Conservation (phyloP, 2,113 vertebrate genomes). For the Ascaphus truei region DNA sequence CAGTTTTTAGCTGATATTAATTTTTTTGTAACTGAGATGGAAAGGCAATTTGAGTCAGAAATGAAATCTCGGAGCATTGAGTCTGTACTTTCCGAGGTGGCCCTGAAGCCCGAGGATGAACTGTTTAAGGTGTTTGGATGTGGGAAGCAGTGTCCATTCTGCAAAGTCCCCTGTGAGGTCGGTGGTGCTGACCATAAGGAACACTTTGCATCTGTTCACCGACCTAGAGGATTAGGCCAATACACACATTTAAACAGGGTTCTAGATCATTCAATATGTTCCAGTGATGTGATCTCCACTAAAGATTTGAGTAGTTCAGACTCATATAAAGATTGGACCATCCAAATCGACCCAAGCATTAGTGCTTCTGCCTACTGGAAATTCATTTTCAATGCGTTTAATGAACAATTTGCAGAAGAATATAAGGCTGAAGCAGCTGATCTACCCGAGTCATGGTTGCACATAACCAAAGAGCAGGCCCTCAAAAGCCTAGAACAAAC, state of each 20-base stretch:
- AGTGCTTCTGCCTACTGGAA: conserved; percentile 42
- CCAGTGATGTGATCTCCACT: background rate
- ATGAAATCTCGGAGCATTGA: background rate
- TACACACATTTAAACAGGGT: conserved; percentile 13
- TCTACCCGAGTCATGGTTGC: conserved; percentile 46
- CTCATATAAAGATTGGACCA: conserved; percentile 54
- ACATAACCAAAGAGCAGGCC: conserved; percentile 29
- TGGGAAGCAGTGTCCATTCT: conserved; percentile 62
- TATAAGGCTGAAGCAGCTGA: conserved; percentile 30
- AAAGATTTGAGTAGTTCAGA: background rate
- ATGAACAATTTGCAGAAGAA: conserved; percentile 5
- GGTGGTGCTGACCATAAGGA: conserved; percentile 36
- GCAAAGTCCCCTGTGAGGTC: conserved; percentile 56
- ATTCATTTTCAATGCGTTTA: conserved; percentile 50
- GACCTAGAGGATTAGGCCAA: background rate
- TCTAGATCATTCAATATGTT: background rate
- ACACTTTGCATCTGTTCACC: conserved; percentile 24
- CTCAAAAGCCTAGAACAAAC: conserved; percentile 43
- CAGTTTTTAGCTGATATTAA: conserved; percentile 8
- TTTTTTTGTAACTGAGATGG: background rate
- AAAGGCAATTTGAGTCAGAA: background rate
- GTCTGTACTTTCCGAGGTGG: background rate
- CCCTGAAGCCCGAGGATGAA: conserved; percentile 26
- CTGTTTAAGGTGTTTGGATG: conserved; percentile 54
- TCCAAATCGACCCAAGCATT: conserved; percentile 51